Conservation (phyloP, 2,888 invertebrate genomes). For the Synergus itoensis region DNA sequence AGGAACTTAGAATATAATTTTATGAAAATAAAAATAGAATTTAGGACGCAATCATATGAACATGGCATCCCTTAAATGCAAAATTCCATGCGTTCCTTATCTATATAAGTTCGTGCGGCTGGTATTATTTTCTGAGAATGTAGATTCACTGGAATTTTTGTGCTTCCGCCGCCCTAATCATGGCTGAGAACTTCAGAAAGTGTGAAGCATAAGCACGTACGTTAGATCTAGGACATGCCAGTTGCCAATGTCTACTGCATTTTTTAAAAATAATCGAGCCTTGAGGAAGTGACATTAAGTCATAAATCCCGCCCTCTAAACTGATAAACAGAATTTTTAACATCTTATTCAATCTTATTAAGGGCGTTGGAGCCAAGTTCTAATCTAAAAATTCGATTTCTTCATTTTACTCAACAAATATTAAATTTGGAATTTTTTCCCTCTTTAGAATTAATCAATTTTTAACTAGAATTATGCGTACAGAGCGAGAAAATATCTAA, state of each 20-base stretch:
- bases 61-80: constrained; percentile 15
- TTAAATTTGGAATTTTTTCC: too few species aligned
- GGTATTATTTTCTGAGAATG: background rate
- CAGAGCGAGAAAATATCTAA: too few species aligned
- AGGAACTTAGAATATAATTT: background rate
- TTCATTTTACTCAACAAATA: too few species aligned
- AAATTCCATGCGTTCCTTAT: constrained; percentile 29
- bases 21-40: constrained; percentile 17
- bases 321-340: background rate
- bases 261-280: background rate
- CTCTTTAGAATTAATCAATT: too few species aligned
- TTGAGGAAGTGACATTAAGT: background rate
- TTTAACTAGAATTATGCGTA: too few species aligned
- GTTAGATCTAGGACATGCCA: background rate
- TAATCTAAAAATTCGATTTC: too few species aligned
- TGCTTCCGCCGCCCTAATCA: background rate
- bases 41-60: constrained; percentile 15
- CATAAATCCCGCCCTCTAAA: background rate
- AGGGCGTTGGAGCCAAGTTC: too few species aligned
- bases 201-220: background rate
- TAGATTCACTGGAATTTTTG: constrained; percentile 8
- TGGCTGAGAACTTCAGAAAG: background rate
- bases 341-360: too few species aligned
- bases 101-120: constrained; percentile 14
- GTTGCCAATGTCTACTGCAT: background rate